Percentiles rank a stretch among this genome's conserved stretches.
Evolutionary conservation across 2,888 invertebrate genomes (phyloP).

Genomic region (Teleiodes luculella): DNA sequence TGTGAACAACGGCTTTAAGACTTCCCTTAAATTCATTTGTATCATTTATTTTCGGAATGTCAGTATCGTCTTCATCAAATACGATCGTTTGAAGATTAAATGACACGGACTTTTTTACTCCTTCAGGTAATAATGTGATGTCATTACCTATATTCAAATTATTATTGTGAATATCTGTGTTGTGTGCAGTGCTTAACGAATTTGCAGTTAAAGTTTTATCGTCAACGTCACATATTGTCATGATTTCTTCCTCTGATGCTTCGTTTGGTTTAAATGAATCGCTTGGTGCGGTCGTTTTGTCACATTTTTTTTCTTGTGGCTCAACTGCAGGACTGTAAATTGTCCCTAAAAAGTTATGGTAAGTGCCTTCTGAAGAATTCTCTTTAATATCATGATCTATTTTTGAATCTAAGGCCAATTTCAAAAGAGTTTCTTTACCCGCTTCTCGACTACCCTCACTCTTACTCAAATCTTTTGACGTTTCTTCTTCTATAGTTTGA

Average conservation of each 20-base stretch:
- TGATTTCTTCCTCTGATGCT: background rate
- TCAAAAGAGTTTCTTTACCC: too few species aligned
- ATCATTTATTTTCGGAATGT: too few species aligned
- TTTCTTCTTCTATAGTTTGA: background rate
- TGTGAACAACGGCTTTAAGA: too few species aligned
- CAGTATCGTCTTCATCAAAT: background rate
- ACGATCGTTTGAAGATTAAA: background rate
- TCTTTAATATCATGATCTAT: background rate
- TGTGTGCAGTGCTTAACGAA: background rate
- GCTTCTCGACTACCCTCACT: too few species aligned
- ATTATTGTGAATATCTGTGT: background rate
- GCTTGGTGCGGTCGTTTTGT: background rate
- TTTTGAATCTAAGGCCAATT: too few species aligned
- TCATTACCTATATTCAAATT: background rate
- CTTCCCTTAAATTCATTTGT: too few species aligned
- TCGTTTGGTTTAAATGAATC: background rate
- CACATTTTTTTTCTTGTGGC: background rate
- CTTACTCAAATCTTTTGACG: too few species aligned
- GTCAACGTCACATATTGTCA: background rate
- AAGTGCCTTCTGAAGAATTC: background rate
- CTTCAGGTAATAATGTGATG: background rate
- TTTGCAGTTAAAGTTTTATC: background rate
- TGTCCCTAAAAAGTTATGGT: background rate
- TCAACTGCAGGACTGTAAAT: background rate
- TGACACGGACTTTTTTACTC: background rate